These are phyloP conservation scores for Ormyrus labotus DNA, from an alignment of 2,888 invertebrate species.

Conservation along the genomic window DNA sequence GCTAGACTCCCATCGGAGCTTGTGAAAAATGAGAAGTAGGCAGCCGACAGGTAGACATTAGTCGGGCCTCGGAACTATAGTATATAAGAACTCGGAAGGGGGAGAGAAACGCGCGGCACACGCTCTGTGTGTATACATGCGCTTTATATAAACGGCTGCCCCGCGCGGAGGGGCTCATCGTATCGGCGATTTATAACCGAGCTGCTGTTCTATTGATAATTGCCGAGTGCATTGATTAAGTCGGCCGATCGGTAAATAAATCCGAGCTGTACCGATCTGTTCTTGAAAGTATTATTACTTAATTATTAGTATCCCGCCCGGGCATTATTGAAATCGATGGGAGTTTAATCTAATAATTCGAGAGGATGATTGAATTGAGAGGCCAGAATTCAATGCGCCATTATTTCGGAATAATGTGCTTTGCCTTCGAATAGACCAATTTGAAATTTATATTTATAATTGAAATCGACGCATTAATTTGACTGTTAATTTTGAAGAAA, in stretches of 20 bases:
- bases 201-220: background rate
- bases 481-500: constrained; percentile 17
- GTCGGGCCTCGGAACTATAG: constrained; percentile 4
- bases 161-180: background rate
- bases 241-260: constrained; percentile 17
- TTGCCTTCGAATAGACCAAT: background rate
- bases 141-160: background rate
- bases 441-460: constrained; percentile 16
- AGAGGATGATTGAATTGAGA: background rate
- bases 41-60: constrained; percentile 51
- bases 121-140: constrained; percentile 1
- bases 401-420: constrained; percentile 10
- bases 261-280: background rate
- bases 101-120: no score
- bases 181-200: background rate
- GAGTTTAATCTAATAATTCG: constrained; percentile 31
- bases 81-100: background rate
- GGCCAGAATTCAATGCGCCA: background rate
- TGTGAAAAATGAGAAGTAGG: constrained; percentile 50
- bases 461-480: constrained; percentile 20
- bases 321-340: constrained; percentile 18
- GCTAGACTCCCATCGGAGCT: background rate
- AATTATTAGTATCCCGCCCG: background rate
- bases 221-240: background rate
- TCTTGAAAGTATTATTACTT: no score